Evolutionary conservation across 30 jellyfish, hydroid and myxozoan genomes (phyloP).

Genomic region (Chironex yamaguchii): DNA sequence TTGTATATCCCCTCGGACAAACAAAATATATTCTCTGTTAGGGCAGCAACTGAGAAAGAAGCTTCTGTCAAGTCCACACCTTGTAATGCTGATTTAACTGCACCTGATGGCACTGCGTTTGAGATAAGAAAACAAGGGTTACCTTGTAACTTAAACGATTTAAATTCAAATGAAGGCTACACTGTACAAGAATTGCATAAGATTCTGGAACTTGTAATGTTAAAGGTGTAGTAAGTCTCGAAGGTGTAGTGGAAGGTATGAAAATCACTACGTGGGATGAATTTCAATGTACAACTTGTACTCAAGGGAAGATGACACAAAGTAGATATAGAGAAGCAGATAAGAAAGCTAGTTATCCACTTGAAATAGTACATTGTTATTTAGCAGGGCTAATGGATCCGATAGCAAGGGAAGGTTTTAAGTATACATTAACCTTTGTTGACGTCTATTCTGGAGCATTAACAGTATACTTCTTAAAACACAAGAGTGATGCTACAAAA

Average conservation of each 20-base stretch:
- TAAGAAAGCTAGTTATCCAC: conserved; percentile 21
- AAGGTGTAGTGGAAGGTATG: conserved; percentile 63
- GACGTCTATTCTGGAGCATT: conserved; percentile 62
- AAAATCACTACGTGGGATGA: background rate
- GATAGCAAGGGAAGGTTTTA: conserved; percentile 28
- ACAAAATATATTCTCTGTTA: conserved; percentile 56
- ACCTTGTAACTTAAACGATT: conserved; percentile 19
- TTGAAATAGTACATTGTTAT: conserved; percentile 35
- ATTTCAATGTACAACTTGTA: background rate
- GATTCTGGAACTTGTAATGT: conserved; percentile 59
- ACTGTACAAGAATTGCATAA: conserved; percentile 54
- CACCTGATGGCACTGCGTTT: conserved; percentile 40
- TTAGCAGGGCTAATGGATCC: conserved; percentile 65
- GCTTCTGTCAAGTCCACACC: conserved; percentile 7
- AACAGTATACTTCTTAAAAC: conserved; percentile 18
- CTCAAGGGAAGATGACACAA: conserved; percentile 12
- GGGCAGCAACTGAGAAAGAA: conserved; percentile 64
- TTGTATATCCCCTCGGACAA: conserved; percentile 40
- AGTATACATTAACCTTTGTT: conserved; percentile 28
- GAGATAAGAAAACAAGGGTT: conserved; percentile 11
- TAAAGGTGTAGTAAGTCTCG: conserved; percentile 46
- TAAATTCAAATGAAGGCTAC: conserved; percentile 7
- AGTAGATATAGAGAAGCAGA: conserved; percentile 16
- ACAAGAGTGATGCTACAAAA: conserved; percentile 48
- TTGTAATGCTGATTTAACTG: conserved; percentile 10